phyloP scores from a whole-genome alignment of 2,888 invertebrate species.

The Sarcophaga rosellei region DNA sequence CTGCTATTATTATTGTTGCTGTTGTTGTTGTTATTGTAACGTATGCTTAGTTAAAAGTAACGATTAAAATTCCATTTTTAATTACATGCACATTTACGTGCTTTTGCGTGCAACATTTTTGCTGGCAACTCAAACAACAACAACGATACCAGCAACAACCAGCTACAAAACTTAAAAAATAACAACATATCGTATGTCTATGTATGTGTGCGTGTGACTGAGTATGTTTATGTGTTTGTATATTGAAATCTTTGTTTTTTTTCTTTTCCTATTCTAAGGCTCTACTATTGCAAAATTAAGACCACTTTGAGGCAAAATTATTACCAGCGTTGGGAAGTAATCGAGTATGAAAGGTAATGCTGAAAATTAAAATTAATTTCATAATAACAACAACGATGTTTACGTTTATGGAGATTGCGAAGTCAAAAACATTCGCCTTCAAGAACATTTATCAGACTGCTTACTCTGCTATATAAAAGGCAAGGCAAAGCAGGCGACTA shows the following conservation, averaged over 20 bases:
- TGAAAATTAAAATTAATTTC: no score
- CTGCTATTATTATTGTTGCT: constrained; percentile 69
- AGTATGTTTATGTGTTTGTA: constrained; percentile 2
- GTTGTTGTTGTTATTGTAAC: constrained; percentile 68
- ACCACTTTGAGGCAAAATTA: no score
- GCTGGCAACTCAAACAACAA: constrained; percentile 37
- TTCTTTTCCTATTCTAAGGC: not conserved
- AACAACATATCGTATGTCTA: not conserved
- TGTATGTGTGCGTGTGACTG: not conserved
- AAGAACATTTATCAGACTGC: no score
- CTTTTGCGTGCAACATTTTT: constrained; percentile 65
- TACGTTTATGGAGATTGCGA: no score
- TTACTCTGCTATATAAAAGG: no score
- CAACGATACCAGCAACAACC: constrained; percentile 11
- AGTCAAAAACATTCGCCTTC: no score
- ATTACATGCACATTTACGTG: constrained; percentile 70
- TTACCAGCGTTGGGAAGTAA: not conserved
- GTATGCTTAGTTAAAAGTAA: constrained; percentile 66
- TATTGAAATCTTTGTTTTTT: constrained; percentile 34
- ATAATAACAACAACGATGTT: no score
- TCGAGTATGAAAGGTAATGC: constrained; percentile 14
- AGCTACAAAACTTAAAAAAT: not conserved
- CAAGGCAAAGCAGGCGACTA: no score
- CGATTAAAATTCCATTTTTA: constrained; percentile 72
- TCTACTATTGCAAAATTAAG: no score